Percentiles rank a stretch among this genome's conserved stretches.
These are phyloP conservation scores for Urosaurus nigricauda DNA, from an alignment of 2,797 vertebrate species.

Conservation along the genomic window DNA sequence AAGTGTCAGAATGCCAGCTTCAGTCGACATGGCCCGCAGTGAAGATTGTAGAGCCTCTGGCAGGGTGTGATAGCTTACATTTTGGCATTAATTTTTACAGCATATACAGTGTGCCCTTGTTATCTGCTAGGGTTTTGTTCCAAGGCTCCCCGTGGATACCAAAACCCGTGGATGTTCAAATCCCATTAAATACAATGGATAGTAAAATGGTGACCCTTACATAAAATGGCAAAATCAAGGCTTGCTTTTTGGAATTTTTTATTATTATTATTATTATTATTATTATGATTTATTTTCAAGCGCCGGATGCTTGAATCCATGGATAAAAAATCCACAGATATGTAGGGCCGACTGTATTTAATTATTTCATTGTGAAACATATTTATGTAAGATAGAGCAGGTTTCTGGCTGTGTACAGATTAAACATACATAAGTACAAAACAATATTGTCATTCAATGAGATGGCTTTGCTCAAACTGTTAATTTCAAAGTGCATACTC, in stretches of 20 bases:
- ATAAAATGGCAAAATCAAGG: no score
- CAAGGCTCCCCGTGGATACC: no score
- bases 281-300: no score
- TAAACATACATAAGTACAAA: not conserved
- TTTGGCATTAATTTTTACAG: not conserved
- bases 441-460: not conserved
- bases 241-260: no score
- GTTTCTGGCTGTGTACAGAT: not conserved
- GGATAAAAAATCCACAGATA: no score
- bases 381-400: not conserved
- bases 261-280: no score
- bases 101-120: not conserved
- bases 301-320: no score
- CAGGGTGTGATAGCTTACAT: not conserved
- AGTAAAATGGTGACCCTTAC: no score
- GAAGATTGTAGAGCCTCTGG: not conserved
- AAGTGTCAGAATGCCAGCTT: not conserved
- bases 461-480: not conserved
- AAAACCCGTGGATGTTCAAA: no score
- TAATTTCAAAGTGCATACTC: not conserved
- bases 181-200: no score
- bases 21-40: not conserved
- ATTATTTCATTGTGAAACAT: not conserved
- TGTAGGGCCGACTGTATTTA: not conserved
- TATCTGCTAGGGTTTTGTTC: no score